A percentile compares a stretch with the other conserved stretches of the same genome.
phyloP scores from a whole-genome alignment of 2,797 vertebrate species.

The Martes flavigula region DNA sequence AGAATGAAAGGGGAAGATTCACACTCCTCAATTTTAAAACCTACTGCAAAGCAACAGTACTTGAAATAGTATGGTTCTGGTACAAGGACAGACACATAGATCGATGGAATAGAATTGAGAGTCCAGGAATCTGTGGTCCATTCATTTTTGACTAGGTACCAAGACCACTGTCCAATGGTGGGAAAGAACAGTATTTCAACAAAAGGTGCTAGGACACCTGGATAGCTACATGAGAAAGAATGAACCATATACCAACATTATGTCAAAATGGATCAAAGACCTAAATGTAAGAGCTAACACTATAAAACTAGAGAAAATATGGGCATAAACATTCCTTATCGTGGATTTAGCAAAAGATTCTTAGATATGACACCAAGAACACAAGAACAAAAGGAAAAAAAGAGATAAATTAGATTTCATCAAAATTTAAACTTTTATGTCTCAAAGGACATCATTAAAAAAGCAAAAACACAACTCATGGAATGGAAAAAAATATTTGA shows the following conservation, averaged over 20 bases:
- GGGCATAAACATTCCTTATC: not conserved
- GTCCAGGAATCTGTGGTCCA: not conserved
- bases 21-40: not conserved
- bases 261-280: not conserved
- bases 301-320: not conserved
- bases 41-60: not conserved
- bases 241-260: not conserved
- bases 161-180: not conserved
- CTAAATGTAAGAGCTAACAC: not conserved
- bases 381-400: not conserved
- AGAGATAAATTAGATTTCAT: not conserved
- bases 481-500: not conserved
- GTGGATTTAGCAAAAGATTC: not conserved
- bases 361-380: not conserved
- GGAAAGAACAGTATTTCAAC: not conserved
- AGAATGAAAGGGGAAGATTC: not conserved
- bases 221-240: not conserved
- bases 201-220: not conserved
- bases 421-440: not conserved
- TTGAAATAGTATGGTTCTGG: not conserved
- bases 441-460: not conserved
- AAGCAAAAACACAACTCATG: not conserved
- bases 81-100: not conserved
- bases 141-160: not conserved
- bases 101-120: not conserved